These are phyloP conservation scores for Ammodytes dubius DNA, from an alignment of 2,113 vertebrate genomes.

Conservation along the genomic window DNA sequence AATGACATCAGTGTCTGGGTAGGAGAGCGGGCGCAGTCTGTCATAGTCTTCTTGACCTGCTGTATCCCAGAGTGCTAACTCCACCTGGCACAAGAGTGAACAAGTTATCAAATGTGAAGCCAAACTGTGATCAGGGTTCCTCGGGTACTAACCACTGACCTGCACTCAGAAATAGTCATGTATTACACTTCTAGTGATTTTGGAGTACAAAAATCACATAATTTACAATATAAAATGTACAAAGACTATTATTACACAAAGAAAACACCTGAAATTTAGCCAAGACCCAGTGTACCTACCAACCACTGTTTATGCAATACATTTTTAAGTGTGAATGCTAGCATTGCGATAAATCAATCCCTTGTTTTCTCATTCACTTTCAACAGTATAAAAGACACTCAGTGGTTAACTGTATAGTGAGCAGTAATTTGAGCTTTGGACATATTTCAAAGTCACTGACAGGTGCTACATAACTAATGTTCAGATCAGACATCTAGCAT, in stretches of 20 bases:
- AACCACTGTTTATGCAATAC: neutral
- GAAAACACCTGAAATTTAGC: neutral
- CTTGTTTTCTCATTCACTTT: neutral
- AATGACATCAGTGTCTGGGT: constrained; percentile 99
- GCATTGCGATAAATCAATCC: neutral
- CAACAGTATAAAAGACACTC: neutral
- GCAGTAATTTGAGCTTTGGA: neutral
- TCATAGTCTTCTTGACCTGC: constrained; percentile 99
- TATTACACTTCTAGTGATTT: neutral
- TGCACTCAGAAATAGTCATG: neutral
- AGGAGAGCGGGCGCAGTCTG: constrained; percentile 96
- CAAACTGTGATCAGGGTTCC: neutral
- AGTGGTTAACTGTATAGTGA: neutral
- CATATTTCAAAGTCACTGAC: neutral
- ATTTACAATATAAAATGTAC: neutral
- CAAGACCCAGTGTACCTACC: neutral
- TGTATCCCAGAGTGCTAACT: constrained; percentile 98
- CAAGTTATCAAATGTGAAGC: neutral
- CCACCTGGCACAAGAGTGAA: constrained; percentile 87
- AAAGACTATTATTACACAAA: neutral
- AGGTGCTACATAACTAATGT: neutral
- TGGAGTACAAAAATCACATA: neutral
- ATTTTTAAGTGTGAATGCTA: no score
- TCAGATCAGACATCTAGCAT: neutral
- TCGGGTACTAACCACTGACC: neutral